Conservation (phyloP, 2,797 vertebrate genomes). For the Tapera naevia region DNA sequence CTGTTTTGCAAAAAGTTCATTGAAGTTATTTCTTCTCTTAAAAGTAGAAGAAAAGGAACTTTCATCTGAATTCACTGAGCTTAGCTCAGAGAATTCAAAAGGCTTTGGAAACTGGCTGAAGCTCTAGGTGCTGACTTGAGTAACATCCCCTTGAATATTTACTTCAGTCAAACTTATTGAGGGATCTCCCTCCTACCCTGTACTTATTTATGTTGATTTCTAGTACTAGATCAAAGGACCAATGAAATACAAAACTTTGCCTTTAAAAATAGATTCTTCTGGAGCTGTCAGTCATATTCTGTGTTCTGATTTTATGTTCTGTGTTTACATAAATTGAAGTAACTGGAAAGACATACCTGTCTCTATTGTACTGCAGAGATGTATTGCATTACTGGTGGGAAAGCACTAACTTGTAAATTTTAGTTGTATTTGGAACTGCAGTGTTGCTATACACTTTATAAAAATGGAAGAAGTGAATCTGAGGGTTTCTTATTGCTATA, state of each 20-base stretch:
- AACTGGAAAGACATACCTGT: not conserved
- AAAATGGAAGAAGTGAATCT: no score
- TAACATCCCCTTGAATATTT: slow-evolving; percentile 37
- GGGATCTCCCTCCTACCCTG: not conserved
- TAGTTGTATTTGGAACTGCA: no score
- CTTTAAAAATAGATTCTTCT: not conserved
- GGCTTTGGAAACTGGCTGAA: slow-evolving; percentile 29
- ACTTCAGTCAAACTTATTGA: slow-evolving; percentile 18
- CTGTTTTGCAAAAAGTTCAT: slow-evolving; percentile 42
- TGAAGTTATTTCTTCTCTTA: slow-evolving; percentile 39
- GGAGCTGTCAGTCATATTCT: not conserved
- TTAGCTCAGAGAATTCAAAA: slow-evolving; percentile 41
- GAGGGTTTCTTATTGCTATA: no score
- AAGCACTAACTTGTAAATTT: no score
- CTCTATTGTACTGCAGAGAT: not conserved
- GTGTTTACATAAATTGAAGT: not conserved
- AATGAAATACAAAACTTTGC: not conserved
- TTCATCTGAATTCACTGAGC: slow-evolving; percentile 55
- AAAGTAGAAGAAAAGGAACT: slow-evolving; percentile 59
- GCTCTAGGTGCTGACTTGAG: slow-evolving; percentile 10
- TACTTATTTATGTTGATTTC: not conserved
- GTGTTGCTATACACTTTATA: no score
- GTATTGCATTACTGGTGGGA: no score
- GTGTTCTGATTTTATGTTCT: not conserved
- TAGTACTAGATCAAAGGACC: not conserved